Conservation (phyloP, 35 echinoderm and acorn worm genomes). For the Strongylocentrotus purpuratus region DNA sequence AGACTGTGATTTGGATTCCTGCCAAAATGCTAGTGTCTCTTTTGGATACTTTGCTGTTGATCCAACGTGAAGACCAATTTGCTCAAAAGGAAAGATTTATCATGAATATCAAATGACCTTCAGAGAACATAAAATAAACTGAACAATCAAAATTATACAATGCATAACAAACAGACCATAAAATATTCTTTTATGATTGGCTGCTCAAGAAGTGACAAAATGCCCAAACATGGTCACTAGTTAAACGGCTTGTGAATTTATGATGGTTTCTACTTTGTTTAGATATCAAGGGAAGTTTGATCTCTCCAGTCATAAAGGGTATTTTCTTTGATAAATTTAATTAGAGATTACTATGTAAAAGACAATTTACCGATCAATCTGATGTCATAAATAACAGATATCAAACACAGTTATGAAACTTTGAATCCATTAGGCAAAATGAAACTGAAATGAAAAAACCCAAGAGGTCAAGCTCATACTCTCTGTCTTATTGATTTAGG, state of each 20-base stretch:
- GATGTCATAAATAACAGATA: background rate
- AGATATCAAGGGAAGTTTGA: no score
- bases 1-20: no score
- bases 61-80: no score
- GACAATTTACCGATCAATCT: background rate
- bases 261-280: no score
- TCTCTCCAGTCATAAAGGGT: no score
- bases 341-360: background rate
- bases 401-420: background rate
- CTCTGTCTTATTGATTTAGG: background rate
- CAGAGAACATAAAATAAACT: background rate
- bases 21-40: no score
- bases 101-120: background rate
- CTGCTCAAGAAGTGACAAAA: background rate
- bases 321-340: background rate
- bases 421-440: background rate
- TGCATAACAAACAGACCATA: background rate
- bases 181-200: background rate
- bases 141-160: background rate
- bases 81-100: no score
- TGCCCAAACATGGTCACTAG: background rate
- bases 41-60: no score
- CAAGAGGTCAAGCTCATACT: background rate
- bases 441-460: background rate
- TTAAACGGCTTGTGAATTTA: background rate